Evolutionary conservation across 1,140 invertebrate species (phyloP).

Genomic region (Ooceraea biroi): DNA sequence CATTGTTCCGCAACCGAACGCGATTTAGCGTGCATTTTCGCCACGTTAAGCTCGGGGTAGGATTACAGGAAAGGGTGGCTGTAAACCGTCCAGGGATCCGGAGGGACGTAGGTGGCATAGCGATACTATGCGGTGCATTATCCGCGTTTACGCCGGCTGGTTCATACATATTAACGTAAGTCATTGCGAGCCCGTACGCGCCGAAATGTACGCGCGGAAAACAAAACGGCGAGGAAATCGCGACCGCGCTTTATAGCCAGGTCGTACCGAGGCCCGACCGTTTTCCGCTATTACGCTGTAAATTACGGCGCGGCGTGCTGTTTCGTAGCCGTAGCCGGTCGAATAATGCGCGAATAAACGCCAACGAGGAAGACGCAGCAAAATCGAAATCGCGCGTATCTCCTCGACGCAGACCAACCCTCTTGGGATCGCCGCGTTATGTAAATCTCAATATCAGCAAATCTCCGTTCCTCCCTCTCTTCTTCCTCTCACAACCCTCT

Average conservation of each 20-base stretch:
- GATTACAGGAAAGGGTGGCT: conserved; percentile 47
- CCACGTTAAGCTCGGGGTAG: conserved; percentile 35
- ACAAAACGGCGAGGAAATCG: conserved; percentile 49
- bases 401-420: no score
- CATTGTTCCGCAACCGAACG: conserved; percentile 29
- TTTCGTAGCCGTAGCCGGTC: not conserved
- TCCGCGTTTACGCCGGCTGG: conserved; percentile 48
- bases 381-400: not conserved
- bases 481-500: no score
- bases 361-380: not conserved
- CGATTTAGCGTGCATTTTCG: conserved; percentile 56
- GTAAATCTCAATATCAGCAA: not conserved
- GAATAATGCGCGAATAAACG: conserved; percentile 13
- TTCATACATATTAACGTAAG: conserved; percentile 61
- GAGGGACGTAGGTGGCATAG: not conserved
- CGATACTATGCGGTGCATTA: conserved; percentile 41
- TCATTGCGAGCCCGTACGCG: conserved; percentile 43
- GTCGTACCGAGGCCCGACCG: not conserved
- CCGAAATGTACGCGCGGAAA: conserved; percentile 10
- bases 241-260: conserved; percentile 22
- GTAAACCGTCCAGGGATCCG: conserved; percentile 34
- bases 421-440: no score
- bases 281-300: conserved; percentile 33
- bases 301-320: conserved; percentile 9
- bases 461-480: not conserved